Conservation (phyloP, 2,113 vertebrate species). For the Sphyrna mokarran region DNA sequence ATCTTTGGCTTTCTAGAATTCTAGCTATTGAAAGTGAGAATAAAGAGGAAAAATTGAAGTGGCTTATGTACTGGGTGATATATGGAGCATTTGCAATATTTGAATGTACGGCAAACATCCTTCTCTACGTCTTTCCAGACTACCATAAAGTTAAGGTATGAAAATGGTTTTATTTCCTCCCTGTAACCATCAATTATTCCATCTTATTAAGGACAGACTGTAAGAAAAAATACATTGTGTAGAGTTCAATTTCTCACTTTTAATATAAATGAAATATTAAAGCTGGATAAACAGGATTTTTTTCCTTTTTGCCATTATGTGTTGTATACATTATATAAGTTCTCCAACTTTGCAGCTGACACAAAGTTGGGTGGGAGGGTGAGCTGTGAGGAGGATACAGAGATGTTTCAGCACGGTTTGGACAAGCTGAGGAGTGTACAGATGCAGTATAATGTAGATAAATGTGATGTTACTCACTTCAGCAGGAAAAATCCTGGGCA, state of each 20-base stretch:
- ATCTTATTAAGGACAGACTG: not conserved
- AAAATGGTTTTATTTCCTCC: not conserved
- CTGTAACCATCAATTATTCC: not conserved
- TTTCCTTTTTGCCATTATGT: not conserved
- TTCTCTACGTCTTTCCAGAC: not conserved
- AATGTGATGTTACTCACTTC: too few relatives aligned
- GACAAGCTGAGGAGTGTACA: too few relatives aligned
- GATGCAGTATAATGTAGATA: too few relatives aligned
- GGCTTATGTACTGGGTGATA: constrained; percentile 30
- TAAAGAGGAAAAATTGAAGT: constrained; percentile 31
- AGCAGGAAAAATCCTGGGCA: too few relatives aligned
- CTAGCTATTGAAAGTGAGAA: constrained; percentile 12
- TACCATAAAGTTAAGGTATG: constrained; percentile 15
- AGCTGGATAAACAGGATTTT: not conserved
- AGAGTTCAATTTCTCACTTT: not conserved
- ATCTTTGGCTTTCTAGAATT: constrained; percentile 6
- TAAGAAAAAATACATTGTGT: not conserved
- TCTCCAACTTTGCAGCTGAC: too few relatives aligned
- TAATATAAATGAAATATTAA: not conserved
- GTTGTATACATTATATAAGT: not conserved
- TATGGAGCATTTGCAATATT: not conserved
- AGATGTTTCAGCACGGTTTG: too few relatives aligned
- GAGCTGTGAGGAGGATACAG: too few relatives aligned
- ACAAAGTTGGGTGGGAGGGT: too few relatives aligned
- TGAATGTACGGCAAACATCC: not conserved